Base-by-base conservation (phyloP, 2,113 vertebrate species). In the Chascanopsetta lugubris region DNA sequence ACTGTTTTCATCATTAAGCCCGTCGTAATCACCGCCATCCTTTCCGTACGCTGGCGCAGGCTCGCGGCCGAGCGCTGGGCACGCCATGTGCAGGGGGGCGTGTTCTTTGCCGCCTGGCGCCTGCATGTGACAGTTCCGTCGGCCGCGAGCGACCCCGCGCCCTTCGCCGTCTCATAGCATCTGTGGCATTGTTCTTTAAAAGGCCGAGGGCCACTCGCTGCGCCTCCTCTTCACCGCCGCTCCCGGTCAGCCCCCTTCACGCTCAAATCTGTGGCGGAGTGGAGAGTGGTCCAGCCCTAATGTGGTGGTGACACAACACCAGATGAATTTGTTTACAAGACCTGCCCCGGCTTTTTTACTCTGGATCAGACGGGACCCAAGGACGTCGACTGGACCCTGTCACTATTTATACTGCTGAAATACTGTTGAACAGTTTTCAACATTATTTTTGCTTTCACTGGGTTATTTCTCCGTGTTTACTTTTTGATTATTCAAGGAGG, bases 121-220 rank as follows among this genome's bases (percentile, higher is more conserved):
- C 87, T 90, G 88, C 77, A 90, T 89, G 75, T 93, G 91, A 93
- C 89, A 88, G 86, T 75, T 80, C 72, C 75, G 42, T 81, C 48
- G 74, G 81, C 87, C 64, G 55, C 48, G 80, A 81, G 76, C 77
- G 26, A 60, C 59, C 69, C 66, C 79, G 74, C 77, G 65, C 82
- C 84, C 85, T 56, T 72, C 5, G 69, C 84, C 60, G 72, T 89
- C 89, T 89, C 84, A 80, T 73, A 84, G 77, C 84, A 88, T 92
- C 75, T 82, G 72, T 48, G 65, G 66, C 38, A 30, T 86, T 80
- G 87, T 78, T 85, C 84, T 85, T 88, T 84, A 82, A 92, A 91
- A 90, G 88, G 86, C 83, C 80, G 87, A 68, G 36, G 72, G 82
- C 77, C 74, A 15, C 75, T 89, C 83, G 50, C 81, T 59, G 69